These are phyloP conservation scores for Nomada hirtipes DNA, from an alignment of 2,888 invertebrate genomes.

Conservation along the genomic window DNA sequence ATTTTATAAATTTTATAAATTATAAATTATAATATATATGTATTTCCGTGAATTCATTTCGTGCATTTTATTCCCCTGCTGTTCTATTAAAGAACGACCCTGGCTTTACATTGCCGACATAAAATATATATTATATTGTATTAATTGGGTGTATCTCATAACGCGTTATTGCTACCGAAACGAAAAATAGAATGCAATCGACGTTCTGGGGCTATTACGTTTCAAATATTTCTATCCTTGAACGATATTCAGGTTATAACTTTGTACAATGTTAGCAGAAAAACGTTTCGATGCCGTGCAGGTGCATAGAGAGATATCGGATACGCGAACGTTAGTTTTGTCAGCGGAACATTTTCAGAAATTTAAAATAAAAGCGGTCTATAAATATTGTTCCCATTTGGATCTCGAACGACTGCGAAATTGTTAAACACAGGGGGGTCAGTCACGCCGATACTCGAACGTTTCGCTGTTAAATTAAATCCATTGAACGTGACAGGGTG, in stretches of 20 bases:
- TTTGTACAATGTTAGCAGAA: background rate
- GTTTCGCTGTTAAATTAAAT: background rate
- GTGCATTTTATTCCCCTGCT: background rate
- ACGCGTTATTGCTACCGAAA: background rate
- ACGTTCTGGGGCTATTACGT: background rate
- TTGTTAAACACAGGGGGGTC: background rate
- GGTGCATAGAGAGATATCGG: no score
- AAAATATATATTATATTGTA: background rate
- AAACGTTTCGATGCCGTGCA: background rate
- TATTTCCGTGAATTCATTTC: constrained; percentile 12
- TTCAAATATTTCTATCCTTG: background rate
- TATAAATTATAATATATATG: background rate
- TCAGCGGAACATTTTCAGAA: background rate
- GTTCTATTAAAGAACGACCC: background rate
- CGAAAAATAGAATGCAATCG: no score
- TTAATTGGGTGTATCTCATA: background rate
- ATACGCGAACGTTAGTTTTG: no score
- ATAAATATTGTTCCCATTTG: background rate
- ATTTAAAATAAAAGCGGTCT: no score
- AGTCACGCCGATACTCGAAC: background rate
- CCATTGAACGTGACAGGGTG: background rate
- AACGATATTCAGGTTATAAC: no score
- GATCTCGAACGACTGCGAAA: background rate
- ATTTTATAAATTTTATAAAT: no score
- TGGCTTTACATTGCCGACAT: background rate